phyloP scores from a whole-genome alignment of 2,888 invertebrate genomes.

The Euclidia mi region DNA sequence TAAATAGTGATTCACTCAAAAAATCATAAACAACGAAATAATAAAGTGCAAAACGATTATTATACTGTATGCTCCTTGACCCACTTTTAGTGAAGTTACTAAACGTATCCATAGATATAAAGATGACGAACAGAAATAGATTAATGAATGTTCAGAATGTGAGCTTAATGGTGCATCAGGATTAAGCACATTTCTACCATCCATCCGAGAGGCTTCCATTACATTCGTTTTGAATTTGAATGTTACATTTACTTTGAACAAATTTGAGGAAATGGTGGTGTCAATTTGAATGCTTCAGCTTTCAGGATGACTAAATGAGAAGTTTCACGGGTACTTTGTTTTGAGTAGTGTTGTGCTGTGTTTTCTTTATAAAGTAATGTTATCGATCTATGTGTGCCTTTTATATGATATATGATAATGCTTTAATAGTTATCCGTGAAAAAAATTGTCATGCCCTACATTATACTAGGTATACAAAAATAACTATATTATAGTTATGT shows the following conservation, averaged over 20 bases:
- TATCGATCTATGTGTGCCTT: no score
- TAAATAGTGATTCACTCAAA: no score
- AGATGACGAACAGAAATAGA: conserved; percentile 9
- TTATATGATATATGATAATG: no score
- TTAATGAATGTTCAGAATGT: conserved; percentile 22
- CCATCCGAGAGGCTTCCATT: not conserved
- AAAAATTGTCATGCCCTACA: no score
- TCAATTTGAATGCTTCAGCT: not conserved
- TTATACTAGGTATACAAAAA: no score
- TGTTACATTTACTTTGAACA: not conserved
- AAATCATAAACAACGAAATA: not conserved
- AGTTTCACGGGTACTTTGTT: not conserved
- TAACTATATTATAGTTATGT: no score
- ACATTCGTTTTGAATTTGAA: conserved; percentile 1
- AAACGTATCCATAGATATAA: conserved; percentile 18
- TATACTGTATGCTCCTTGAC: conserved; percentile 21
- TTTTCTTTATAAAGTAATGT: no score
- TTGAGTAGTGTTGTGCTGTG: no score
- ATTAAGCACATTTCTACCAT: conserved; percentile 14
- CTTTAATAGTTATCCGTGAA: no score
- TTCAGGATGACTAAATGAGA: not conserved
- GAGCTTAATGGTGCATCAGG: conserved; percentile 30
- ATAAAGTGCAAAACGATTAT: conserved; percentile 11
- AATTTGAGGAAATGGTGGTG: not conserved
- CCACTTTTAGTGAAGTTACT: conserved; percentile 23